Base-by-base conservation (phyloP, 2,113 vertebrate species). In the Trachemys scripta region DNA sequence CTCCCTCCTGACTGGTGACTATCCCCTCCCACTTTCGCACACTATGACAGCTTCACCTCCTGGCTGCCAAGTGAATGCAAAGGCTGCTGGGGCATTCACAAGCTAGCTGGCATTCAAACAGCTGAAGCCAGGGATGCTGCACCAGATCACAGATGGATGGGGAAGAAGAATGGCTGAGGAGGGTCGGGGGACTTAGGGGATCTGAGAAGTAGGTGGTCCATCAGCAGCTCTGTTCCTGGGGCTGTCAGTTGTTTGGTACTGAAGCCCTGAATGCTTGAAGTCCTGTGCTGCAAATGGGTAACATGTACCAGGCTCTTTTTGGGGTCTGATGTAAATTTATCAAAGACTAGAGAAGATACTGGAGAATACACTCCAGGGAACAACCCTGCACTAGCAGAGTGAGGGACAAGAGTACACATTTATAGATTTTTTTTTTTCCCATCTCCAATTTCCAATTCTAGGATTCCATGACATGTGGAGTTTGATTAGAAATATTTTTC, bases 271-370 rank as follows among this genome's bases (percentile, higher is more conserved):
- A 35, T 1, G 1, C 0, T 4, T 86, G 85, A 29, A 84, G 53
- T 35, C 20, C 69, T 0, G 0, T 87, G 59, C n/a, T 92, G 27
- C 29, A 91, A 85, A 83, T 42, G 56, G 1, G 3, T 78, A 83
- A 17, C 14, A 59, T 81, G 45, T 20, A 38, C 51, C 53, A 45
- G 13, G 51, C 2, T 57, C 7, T 82, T 24, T 59, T 5, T 3
- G 9, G 1, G 2, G 27, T 3, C 10, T 31, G 14, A 92, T 76
- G 24, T 59, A 95, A 76, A 29, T 82, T 42, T 0, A 57, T 29
- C 16, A 54, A 92, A 45, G 16, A 27, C 27, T 84, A 75, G n/a
- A 72, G 49, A 22, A 69, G 38, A 31, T 75, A 22, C 31, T 25
- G 19, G 53, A 20, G 13, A 45, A 14, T 24, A 29, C 22, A 8